Conservation (phyloP, 2,113 vertebrate species). For the Xenopus tropicalis region UCB_Xtro_10.0 CM004450.2:25237001-25237500, state of each 20-base stretch:
- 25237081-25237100: constrained; percentile 60
- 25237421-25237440: no score
- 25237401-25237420: no score
- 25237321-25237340: no score
- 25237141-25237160: constrained; percentile 66
- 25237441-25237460: not conserved
- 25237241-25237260: constrained; percentile 99
- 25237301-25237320: constrained; percentile 42
- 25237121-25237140: constrained; percentile 68
- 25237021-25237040: no score
- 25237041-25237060: no score
- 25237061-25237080: no score
- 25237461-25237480: constrained; percentile 72
- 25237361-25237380: no score
- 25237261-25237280: constrained; percentile 99
- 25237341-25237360: no score
- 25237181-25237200: not conserved
- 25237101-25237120: constrained; percentile 67
- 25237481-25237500: constrained; percentile 98
- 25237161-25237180: not conserved
- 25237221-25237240: constrained; percentile 98
- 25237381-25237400: no score
- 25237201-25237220: constrained; percentile 59
- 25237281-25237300: constrained; percentile 98
- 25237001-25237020: no score